These are phyloP conservation scores for Lepidothrix coronata DNA, from an alignment of 2,113 vertebrate genomes.

Conservation along the genomic window DNA sequence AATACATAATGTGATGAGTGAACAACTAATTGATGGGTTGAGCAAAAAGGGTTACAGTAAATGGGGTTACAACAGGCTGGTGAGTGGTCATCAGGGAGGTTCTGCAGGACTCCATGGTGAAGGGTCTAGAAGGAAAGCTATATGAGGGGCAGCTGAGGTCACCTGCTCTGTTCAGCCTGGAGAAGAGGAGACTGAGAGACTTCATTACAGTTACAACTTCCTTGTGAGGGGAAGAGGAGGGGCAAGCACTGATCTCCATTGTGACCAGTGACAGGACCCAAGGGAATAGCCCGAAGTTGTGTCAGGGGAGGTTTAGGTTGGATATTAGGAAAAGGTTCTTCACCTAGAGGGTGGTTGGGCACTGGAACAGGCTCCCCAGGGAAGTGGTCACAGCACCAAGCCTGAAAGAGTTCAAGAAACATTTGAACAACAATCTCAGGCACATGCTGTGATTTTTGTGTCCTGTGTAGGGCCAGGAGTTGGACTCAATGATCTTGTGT, in stretches of 20 bases:
- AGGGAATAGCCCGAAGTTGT: neutral
- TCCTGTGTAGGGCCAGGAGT: neutral
- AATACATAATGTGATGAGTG: neutral
- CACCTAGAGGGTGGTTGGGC: rapidly evolving
- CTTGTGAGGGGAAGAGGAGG: rapidly evolving
- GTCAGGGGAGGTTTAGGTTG: neutral
- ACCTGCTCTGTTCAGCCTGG: neutral
- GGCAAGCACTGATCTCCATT: too few relatives aligned
- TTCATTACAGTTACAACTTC: rapidly evolving
- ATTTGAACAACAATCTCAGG: neutral
- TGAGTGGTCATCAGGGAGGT: neutral
- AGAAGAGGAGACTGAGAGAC: neutral
- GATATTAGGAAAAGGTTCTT: neutral
- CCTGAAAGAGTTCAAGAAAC: neutral
- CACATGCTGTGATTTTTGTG: neutral
- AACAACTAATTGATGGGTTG: neutral
- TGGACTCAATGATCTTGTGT: neutral
- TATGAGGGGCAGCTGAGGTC: rapidly evolving
- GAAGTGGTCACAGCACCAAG: neutral
- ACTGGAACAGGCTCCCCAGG: neutral
- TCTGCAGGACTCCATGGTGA: neutral
- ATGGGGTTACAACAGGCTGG: neutral
- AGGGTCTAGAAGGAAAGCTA: neutral
- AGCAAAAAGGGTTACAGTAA: neutral
- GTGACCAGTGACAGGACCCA: rapidly evolving